Evolutionary conservation across 1,140 invertebrate species (phyloP).

Genomic region (Apis mellifera): Amel_HAv3.1 CM009940.2:2158501-2159000

Average conservation of each 20-base stretch:
- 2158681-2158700: slow-evolving; percentile 10
- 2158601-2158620: no score
- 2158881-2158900: slow-evolving; percentile 59
- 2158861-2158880: slow-evolving; percentile 64
- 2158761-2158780: slow-evolving; percentile 70
- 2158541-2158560: slow-evolving; percentile 47
- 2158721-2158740: slow-evolving; percentile 52
- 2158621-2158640: slow-evolving; percentile 18
- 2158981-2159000: not conserved
- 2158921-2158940: slow-evolving; percentile 19
- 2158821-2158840: slow-evolving; percentile 62
- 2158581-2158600: not conserved
- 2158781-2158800: slow-evolving; percentile 28
- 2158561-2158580: slow-evolving; percentile 26
- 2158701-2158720: slow-evolving; percentile 14
- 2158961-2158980: not conserved
- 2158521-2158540: slow-evolving; percentile 32
- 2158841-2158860: slow-evolving; percentile 66
- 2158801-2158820: slow-evolving; percentile 57
- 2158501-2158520: slow-evolving; percentile 15
- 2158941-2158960: no score
- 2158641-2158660: slow-evolving; percentile 26
- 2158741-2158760: slow-evolving; percentile 65
- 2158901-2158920: slow-evolving; percentile 66
- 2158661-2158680: slow-evolving; percentile 59